phyloP scores from a whole-genome alignment of 2,113 vertebrate species.

The Phocoena phocoena region DNA sequence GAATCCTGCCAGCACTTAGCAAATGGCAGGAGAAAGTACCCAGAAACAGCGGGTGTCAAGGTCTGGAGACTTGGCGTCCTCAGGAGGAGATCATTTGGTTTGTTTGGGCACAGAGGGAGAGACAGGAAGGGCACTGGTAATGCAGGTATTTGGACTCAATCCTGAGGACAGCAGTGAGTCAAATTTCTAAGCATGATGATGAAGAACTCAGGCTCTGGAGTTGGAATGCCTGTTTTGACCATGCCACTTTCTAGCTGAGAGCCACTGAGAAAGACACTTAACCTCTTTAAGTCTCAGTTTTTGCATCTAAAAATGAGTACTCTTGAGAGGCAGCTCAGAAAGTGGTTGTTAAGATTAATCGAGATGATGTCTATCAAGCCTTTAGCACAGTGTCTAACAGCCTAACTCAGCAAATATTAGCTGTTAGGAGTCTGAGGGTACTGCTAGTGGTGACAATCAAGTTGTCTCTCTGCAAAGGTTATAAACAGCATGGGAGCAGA shows the following conservation, averaged over 20 bases:
- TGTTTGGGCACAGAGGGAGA: not conserved
- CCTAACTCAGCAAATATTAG: not conserved
- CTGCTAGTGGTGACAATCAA: not conserved
- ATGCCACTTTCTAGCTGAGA: not conserved
- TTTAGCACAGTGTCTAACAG: not conserved
- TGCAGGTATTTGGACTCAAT: not conserved
- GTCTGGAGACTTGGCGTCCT: not conserved
- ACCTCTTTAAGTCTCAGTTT: not conserved
- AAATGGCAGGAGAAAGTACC: not conserved
- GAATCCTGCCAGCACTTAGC: slow-evolving; percentile 28
- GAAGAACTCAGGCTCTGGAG: not conserved
- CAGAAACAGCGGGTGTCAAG: slow-evolving; percentile 35
- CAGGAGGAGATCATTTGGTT: not conserved
- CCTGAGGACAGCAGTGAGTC: not conserved
- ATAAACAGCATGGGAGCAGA: not conserved
- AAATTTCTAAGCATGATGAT: not conserved
- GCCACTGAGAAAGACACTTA: not conserved
- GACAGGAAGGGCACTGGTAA: not conserved
- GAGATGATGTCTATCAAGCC: not conserved
- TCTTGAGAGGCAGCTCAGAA: not conserved
- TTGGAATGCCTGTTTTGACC: not conserved
- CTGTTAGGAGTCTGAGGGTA: not conserved
- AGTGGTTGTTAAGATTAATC: not conserved
- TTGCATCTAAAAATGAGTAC: not conserved
- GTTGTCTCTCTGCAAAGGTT: not conserved